Percentiles rank a stretch among this genome's conserved stretches.
These are phyloP conservation scores for Drosophila fuyamai DNA, from an alignment of 1,140 invertebrate genomes.

Conservation along the genomic window DNA sequence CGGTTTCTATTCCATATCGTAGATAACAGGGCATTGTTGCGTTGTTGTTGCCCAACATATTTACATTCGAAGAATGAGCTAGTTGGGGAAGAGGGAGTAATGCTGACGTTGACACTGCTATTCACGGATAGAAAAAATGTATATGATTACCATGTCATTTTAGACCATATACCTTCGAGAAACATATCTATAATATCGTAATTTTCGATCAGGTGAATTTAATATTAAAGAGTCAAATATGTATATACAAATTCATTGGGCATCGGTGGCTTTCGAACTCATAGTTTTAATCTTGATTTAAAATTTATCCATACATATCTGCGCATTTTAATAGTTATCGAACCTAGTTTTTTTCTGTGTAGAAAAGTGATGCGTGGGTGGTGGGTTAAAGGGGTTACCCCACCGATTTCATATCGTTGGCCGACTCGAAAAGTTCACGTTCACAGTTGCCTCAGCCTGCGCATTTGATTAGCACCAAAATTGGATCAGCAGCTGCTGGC, in stretches of 20 bases:
- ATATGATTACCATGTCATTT: too few species aligned
- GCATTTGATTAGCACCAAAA: slow-evolving; percentile 50
- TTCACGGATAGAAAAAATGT: slow-evolving; percentile 2
- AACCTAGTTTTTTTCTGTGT: neutral
- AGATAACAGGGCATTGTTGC: slow-evolving; percentile 61
- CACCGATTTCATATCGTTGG: slow-evolving; percentile 35
- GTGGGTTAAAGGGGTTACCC: neutral
- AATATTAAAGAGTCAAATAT: too few species aligned
- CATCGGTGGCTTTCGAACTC: too few species aligned
- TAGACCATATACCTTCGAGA: too few species aligned
- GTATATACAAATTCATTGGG: too few species aligned
- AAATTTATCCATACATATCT: too few species aligned
- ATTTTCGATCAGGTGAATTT: too few species aligned
- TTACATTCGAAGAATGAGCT: slow-evolving; percentile 49
- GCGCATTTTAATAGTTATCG: too few species aligned
- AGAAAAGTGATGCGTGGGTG: slow-evolving; percentile 13
- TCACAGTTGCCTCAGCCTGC: slow-evolving; percentile 30
- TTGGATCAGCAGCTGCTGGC: slow-evolving; percentile 47
- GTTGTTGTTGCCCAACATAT: slow-evolving; percentile 61
- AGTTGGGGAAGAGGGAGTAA: slow-evolving; percentile 15
- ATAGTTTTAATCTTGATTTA: too few species aligned
- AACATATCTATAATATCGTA: too few species aligned
- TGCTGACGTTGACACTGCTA: slow-evolving; percentile 54
- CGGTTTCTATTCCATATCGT: slow-evolving; percentile 53
- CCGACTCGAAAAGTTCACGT: slow-evolving; percentile 37